phyloP scores from a whole-genome alignment of 2,113 vertebrate genomes.

The Panurus biarmicus region DNA sequence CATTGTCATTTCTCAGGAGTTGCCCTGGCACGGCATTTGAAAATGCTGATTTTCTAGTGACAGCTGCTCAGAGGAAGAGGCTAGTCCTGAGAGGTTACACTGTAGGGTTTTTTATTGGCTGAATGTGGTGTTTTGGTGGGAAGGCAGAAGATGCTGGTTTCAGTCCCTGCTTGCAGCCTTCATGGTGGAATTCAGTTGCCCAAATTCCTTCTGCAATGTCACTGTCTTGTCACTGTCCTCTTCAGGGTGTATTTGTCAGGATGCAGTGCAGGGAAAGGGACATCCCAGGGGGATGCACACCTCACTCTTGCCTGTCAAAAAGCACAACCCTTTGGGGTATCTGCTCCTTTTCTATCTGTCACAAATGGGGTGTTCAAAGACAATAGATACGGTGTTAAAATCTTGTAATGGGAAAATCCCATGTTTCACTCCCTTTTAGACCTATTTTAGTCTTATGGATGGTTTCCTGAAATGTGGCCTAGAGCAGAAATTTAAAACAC shows the following conservation, averaged over 20 bases:
- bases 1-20: accelerated
- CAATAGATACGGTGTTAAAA: background rate
- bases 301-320: background rate
- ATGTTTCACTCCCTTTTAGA: background rate
- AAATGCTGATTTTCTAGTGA: background rate
- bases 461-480: background rate
- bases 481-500: background rate
- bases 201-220: background rate
- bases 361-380: background rate
- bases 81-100: background rate
- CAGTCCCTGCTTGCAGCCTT: background rate
- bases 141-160: background rate
- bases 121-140: background rate
- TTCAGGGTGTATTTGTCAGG: accelerated
- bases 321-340: background rate
- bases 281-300: accelerated
- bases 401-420: background rate
- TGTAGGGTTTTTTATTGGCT: background rate
- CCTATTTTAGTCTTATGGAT: background rate
- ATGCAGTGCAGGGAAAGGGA: background rate
- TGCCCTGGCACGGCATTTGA: background rate
- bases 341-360: background rate
- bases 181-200: background rate
- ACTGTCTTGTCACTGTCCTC: background rate
- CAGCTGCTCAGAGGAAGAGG: background rate